Conservation (phyloP, 2,113 vertebrate species). For the Ammodramus savannarum region DNA sequence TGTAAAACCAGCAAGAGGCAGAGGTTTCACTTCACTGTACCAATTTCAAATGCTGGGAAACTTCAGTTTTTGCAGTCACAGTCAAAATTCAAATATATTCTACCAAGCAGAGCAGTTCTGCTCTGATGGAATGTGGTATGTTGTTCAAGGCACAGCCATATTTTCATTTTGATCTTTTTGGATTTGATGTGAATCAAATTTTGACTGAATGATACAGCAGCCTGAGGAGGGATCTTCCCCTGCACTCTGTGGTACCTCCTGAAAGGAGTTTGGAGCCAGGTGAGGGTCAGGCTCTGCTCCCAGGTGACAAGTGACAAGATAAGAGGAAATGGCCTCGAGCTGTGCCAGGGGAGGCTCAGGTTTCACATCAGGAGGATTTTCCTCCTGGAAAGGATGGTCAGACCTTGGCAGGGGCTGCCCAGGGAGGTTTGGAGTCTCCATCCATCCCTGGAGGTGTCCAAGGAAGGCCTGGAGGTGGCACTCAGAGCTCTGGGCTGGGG, state of each 20-base stretch:
- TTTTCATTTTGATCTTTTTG: background rate
- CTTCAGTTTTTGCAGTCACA: background rate
- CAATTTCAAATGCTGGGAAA: background rate
- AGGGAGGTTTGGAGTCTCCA: background rate
- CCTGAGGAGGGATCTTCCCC: background rate
- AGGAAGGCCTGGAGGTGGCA: background rate
- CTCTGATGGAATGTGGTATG: background rate
- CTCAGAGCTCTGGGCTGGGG: background rate
- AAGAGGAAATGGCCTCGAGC: background rate
- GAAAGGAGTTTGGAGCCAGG: background rate
- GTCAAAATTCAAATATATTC: constrained; percentile 21
- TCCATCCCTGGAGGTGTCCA: background rate
- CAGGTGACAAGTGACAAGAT: background rate
- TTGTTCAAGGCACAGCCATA: background rate
- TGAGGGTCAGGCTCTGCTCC: background rate
- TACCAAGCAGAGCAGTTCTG: background rate
- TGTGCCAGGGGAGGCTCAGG: background rate
- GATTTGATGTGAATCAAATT: background rate
- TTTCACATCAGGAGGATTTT: background rate
- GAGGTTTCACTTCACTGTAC: background rate
- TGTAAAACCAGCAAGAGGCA: background rate
- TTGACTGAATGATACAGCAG: background rate
- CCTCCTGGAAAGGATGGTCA: fast-evolving
- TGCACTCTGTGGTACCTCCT: background rate
- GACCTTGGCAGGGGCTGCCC: background rate